These are phyloP conservation scores for Scomber colias DNA, from an alignment of 2,113 vertebrate species.

Conservation along the genomic window DNA sequence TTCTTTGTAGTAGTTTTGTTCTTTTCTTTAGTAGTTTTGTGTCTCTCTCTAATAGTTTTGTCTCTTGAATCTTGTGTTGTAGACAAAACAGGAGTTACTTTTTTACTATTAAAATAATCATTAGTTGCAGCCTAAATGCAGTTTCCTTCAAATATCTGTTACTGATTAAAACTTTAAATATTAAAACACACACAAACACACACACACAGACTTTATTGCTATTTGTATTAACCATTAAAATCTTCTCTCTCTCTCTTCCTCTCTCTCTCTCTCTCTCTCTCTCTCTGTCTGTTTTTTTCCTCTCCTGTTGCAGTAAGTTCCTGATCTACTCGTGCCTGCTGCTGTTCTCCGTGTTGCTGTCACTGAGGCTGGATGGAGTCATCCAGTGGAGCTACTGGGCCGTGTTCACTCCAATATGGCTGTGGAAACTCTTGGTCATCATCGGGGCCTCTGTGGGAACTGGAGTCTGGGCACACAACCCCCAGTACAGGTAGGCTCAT, in stretches of 20 bases:
- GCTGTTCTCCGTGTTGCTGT: constrained; percentile 96
- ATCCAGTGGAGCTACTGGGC: constrained; percentile 99
- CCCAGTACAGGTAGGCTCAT: constrained; percentile 92
- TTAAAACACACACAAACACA: not conserved
- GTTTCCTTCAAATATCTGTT: no score
- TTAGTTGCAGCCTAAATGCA: no score
- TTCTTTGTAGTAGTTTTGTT: no score
- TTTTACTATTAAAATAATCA: no score
- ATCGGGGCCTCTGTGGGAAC: constrained; percentile 96
- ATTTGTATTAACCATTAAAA: not conserved
- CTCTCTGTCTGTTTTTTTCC: not conserved
- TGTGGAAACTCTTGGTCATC: constrained; percentile 98
- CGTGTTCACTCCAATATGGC: constrained; percentile 97
- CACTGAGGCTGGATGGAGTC: constrained; percentile 93
- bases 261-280: no score
- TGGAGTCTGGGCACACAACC: constrained; percentile 97
- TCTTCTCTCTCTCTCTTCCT: not conserved
- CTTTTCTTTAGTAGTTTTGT: no score
- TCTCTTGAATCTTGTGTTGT: no score
- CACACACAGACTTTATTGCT: rapidly evolving
- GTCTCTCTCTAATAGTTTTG: no score
- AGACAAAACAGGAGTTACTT: no score
- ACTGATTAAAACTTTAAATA: not conserved
- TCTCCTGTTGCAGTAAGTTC: constrained; percentile 89
- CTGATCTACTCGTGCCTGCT: constrained; percentile 97